Evolutionary conservation across 2,888 invertebrate genomes (phyloP), one percentile per base, ranked within the genome.

Genomic region (Odontothrips loti): DNA sequence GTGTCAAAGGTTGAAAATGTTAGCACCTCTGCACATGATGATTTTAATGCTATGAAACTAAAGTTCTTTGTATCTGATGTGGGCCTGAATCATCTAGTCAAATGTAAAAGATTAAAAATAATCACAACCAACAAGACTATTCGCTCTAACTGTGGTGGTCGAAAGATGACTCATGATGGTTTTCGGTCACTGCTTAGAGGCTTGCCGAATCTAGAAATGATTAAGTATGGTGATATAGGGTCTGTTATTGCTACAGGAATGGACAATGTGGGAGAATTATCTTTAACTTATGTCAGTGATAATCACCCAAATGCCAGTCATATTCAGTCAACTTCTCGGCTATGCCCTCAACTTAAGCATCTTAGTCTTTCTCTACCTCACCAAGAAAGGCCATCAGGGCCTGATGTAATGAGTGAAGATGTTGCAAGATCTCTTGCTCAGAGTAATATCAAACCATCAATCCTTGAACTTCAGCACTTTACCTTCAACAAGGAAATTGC

Each of bases 41-140:
- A 34, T 1, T 84, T 84, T 79, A 84, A 84, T 82, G 84, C 84
- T 2, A 68, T 84, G 20, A 83, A 83, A 82, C 80, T 84, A 15
- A 83, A 81, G 80, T 84, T 82, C 58, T 84, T 83, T 75, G 82
- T 84, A 8, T 84, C 84, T 15, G 84, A 84, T 81, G 81, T 81
- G 80, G 84, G 84, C 1, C 81, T 84, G 20, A 27, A 51, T 15
- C 79, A 84, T 80, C 80, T 84, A 47, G 80, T 82, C n/a, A 83
- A 83, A 9, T 84, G 84, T 47, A 83, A 82, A 63, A 79, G 75
- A n/a, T 81, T 84, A 23, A 83, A 81, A 80, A 81, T 82, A 68
- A 82, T 84, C n/a, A 83, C 80, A 0, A 83, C 84, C 83, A 84
- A 84, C 80, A 82, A 81, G 75, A 81, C 82, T 51, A 68, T 84